Evolutionary conservation across 2,797 vertebrate genomes (phyloP), one percentile per base, ranked within the genome.

Genomic region (Geotrypetes seraphini): DNA sequence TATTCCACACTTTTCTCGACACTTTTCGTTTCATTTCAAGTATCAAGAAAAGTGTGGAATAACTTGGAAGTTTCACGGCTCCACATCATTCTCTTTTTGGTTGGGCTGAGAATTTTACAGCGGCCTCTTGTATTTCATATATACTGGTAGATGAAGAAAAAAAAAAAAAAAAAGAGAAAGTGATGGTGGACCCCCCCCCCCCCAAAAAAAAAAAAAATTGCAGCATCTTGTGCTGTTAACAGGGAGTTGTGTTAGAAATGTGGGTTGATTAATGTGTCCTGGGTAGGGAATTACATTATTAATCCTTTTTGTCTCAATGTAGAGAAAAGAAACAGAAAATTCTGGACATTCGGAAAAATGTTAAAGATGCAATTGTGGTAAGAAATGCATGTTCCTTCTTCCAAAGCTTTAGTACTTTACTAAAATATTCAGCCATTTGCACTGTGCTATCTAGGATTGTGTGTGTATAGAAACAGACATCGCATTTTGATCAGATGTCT

Each of bases 321-420:
- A 98, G 95, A 77, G 95, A 98, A 82, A 97, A 97, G 78, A 87
- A 94, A 71, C 79, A 94, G 79, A 97, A 97, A 81, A 81, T 85
- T 52, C 85, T 90, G 70, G 95, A 98, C 79, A 98, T 98, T 69
- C 81, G 92, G 71, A 97, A 96, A 83, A 98, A 98, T 45, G 91
- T 97, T 60, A 97, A 97, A 80, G 95, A 98, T 37, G 95, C 95
- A 22, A 93, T 98, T 13, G 92, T 97, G 86, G 95, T 98, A 71
- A 81, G 93, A 75, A n/a, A 41, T 13, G 44, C 13, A 27, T 39
- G 63, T 64, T 55, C 39, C 40, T 10, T 39, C 58, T 19, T 47
- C 47, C n/a, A n/a, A n/a, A n/a, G n/a, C n/a, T n/a, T n/a, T n/a
- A n/a, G n/a, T n/a, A n/a, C n/a, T n/a, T 25, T 14, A 8, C 25